These are phyloP conservation scores for Gasteruption jaculator DNA, from an alignment of 2,888 invertebrate genomes.

Conservation along the genomic window DNA sequence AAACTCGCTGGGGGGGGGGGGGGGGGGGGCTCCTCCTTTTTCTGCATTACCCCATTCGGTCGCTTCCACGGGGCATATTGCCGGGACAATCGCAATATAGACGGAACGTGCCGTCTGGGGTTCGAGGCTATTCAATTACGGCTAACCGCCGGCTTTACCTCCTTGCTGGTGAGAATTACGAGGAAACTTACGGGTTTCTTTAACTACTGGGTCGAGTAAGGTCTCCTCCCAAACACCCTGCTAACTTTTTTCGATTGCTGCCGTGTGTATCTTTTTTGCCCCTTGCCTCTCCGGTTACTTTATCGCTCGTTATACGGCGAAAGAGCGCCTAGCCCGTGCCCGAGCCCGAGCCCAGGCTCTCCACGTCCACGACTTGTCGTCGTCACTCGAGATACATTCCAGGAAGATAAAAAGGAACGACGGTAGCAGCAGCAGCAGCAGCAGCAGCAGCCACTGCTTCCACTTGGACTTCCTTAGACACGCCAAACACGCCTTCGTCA, in stretches of 20 bases:
- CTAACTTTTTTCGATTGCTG: constrained; percentile 11
- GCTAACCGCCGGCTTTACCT: constrained; percentile 24
- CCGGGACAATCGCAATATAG: constrained; percentile 27
- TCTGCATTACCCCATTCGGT: background rate
- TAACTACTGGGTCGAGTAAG: too few species aligned
- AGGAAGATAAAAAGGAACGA: background rate
- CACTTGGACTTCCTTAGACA: too few species aligned
- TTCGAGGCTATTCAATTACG: constrained; percentile 30
- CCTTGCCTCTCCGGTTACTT: background rate
- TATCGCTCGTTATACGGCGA: constrained; percentile 6
- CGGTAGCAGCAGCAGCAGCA: background rate
- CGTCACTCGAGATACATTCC: too few species aligned
- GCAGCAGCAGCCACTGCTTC: background rate
- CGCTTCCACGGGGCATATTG: constrained; percentile 11
- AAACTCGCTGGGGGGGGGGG: too few species aligned
- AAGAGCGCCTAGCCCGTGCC: too few species aligned
- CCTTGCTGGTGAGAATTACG: constrained; percentile 23
- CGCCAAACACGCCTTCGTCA: constrained; percentile 21
- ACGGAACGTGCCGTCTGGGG: constrained; percentile 24
- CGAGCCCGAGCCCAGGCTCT: too few species aligned
- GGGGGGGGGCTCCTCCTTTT: too few species aligned
- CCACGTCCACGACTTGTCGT: too few species aligned
- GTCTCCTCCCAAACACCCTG: too few species aligned
- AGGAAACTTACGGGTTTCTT: constrained; percentile 17
- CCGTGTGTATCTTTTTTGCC: constrained; percentile 14